A percentile compares a stretch with the other conserved stretches of the same genome.
phyloP scores from a whole-genome alignment of 1,140 invertebrate genomes.

The Heliconius eleuchia region DNA sequence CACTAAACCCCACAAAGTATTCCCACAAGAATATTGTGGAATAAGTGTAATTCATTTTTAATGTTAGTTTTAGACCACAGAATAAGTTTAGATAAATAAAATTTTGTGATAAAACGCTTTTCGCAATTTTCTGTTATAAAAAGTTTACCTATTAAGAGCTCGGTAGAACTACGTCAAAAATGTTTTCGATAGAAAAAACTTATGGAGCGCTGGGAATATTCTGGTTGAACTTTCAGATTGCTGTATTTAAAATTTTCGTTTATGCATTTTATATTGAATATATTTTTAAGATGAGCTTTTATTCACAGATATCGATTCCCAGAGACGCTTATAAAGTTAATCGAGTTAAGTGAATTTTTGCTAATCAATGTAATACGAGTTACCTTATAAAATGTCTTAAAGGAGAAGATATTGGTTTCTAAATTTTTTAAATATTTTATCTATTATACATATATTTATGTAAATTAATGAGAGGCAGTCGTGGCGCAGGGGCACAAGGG shows the following conservation, averaged over 20 bases:
- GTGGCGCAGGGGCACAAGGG: too few species aligned
- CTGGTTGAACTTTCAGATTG: slow-evolving; percentile 31
- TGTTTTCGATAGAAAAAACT: slow-evolving; percentile 33
- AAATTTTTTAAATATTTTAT: neutral
- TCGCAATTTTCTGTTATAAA: slow-evolving; percentile 31
- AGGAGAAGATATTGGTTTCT: neutral
- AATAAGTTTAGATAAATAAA: slow-evolving; percentile 30
- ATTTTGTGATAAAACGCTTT: slow-evolving; percentile 30
- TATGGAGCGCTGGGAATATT: slow-evolving; percentile 31
- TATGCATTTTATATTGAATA: slow-evolving; percentile 19
- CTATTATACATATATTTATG: too few species aligned
- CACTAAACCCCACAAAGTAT: neutral
- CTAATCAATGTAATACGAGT: neutral
- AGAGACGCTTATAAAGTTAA: neutral
- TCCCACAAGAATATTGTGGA: neutral
- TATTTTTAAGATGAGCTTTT: slow-evolving; percentile 18
- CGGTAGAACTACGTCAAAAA: slow-evolving; percentile 43
- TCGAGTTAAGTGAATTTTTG: neutral
- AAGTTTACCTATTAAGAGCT: slow-evolving; percentile 44
- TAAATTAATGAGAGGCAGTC: too few species aligned
- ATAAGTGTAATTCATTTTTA: slow-evolving; percentile 25
- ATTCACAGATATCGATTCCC: slow-evolving; percentile 4
- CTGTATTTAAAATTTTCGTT: slow-evolving; percentile 25
- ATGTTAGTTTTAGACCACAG: slow-evolving; percentile 7
- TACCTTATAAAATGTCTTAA: too few species aligned